Base-by-base conservation (phyloP, 2,888 invertebrate genomes). In the Euproctis similis region DNA sequence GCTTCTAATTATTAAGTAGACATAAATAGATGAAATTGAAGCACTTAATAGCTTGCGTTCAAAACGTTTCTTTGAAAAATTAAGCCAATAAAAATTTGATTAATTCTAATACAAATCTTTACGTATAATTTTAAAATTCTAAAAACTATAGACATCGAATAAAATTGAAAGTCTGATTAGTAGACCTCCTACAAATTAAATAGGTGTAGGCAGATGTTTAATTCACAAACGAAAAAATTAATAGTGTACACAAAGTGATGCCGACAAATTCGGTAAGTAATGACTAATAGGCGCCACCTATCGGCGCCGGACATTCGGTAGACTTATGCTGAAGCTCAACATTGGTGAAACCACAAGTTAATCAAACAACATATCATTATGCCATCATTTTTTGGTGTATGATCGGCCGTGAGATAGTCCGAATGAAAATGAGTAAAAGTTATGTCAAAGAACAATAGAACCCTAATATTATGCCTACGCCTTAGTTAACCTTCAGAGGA, bases 321-420 rank as follows among this genome's bases (percentile, higher is more conserved):
- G 53, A 34, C 30, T 34, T 27, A 20, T 30, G 34, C 30, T 17
- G 27, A 34, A 17, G 12, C 23, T 29, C 19, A 34, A 48, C 46
- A 45, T 53, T 55, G 44, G 56, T 47, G 32, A 40, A 61, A 74
- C 80, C 78, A 67, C 80, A 77, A 81, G 76, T 73, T 78, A 80
- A 82, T 82, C 82, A 77, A 67, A 68, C 51, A 81, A 67, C 73
- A 61, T 57, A 61, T 78, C 54, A 81, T 82, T 82, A 82, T 63
- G 53, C 62, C 69, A 58, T 73, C 73, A 68, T 74, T 75, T 73
- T 69, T 47, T 51, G 56, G n/a, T n/a, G 56, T 74, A 71, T 55
- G 59, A 58, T 49, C 56, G 53, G 40, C 53, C 54, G 38, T 48
- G 54, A 56, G 59, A 63, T 61, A 64, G 57, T 34, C 46, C n/a